Evolutionary conservation across 2,113 vertebrate genomes (phyloP), one percentile per base, ranked within the genome.

Genomic region (Hippopotamus amphibius): DNA sequence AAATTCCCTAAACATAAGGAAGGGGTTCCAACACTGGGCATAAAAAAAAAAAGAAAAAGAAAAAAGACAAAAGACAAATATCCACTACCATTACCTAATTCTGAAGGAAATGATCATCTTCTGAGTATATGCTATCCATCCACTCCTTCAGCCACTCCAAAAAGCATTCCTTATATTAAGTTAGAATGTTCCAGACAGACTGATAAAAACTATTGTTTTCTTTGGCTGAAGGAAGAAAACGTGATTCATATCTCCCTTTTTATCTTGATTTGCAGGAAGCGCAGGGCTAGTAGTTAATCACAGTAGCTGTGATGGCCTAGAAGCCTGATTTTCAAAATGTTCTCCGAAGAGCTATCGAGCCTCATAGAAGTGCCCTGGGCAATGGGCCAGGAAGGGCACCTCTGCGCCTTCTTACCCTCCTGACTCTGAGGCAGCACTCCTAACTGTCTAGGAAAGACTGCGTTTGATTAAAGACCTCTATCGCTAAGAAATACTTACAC

Each of bases 141-240:
- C 26, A 41, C 17, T 61, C 33, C 53, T 61, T 76, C 80, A 65
- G n/a, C n/a, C 63, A 30, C 90, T 86, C 53, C 22, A 41, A 80
- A 82, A 57, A 85, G 11, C 41, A 61, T 13, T 68, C 19, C 19
- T 90, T 69, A 55, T 46, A 43, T 79, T 76, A 95, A 71, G 17
- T 90, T 48, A 59, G 48, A 84, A 59, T 79, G 65, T 72, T 87
- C 4, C 15, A 37, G n/a, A 85, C 72, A 81, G 8, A 43, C 50
- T 71, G 43, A 92, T 30, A 26, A 92, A 80, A 80, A 30, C 2
- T 81, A 59, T 79, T 76, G 11, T 37, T 15, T 84, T 65, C n/a
- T 53, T 76, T 95, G 48, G 46, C 80, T n/a, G 84, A 83, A 82
- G 65, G 61, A 82, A 71, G 77, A 61, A 74, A 74, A 94, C 30